Percentiles rank a stretch among this genome's conserved stretches.
Conservation (phyloP, 2,113 vertebrate species). For the Ivindomyrus marchei region DNA sequence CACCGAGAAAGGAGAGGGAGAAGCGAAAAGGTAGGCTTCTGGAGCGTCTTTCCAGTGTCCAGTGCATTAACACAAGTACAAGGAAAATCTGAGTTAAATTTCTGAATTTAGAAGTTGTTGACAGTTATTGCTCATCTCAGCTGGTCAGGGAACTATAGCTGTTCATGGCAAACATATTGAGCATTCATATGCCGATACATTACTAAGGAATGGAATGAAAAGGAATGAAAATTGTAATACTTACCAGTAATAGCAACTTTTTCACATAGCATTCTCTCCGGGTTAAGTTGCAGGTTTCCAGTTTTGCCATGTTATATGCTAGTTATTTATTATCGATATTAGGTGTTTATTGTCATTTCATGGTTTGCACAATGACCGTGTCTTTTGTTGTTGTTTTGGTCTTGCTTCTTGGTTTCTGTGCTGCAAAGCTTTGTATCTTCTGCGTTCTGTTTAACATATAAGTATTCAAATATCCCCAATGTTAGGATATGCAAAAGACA, state of each 20-base stretch:
- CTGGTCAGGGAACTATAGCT: neutral
- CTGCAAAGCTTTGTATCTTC: neutral
- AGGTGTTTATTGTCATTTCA: neutral
- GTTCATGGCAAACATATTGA: neutral
- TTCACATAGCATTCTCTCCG: constrained; percentile 11
- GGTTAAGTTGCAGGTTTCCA: neutral
- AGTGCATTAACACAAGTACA: neutral
- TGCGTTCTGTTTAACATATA: neutral
- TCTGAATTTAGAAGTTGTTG: neutral
- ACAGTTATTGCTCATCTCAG: neutral
- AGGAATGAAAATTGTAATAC: neutral
- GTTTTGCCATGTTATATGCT: neutral
- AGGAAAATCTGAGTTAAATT: neutral
- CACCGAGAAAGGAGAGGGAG: constrained; percentile 13
- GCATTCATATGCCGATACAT: neutral
- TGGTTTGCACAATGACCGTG: neutral
- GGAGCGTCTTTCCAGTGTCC: neutral
- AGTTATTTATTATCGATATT: neutral
- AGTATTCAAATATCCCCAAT: neutral
- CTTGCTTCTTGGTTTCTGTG: neutral
- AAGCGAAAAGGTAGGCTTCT: constrained; percentile 11
- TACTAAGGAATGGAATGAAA: neutral
- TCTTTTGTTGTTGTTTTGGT: neutral
- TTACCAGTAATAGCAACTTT: neutral
- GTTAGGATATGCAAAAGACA: neutral